These are phyloP conservation scores for Melanotaenia nigrans DNA, from an alignment of 2,797 vertebrate genomes.

Conservation along the genomic window DNA sequence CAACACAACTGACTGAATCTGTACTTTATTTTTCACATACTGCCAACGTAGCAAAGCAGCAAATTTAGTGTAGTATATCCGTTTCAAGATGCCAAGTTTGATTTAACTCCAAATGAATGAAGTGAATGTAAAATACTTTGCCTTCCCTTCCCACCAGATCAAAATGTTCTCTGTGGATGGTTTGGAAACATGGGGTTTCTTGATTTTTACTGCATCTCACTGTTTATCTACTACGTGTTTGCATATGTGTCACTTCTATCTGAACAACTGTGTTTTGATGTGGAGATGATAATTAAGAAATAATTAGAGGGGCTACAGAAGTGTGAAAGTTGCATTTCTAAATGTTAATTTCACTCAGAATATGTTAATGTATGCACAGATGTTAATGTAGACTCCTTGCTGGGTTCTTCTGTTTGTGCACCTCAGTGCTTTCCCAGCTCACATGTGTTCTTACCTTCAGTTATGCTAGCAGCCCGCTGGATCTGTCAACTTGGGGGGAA, in stretches of 20 bases:
- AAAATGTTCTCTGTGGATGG: background rate
- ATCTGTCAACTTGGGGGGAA: constrained; percentile 92
- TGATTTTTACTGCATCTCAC: background rate
- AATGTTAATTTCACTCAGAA: constrained; percentile 92
- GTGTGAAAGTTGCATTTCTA: constrained; percentile 87
- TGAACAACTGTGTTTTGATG: constrained; percentile 74
- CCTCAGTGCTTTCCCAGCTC: constrained; percentile 50
- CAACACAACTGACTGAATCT: background rate
- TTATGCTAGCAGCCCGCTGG: constrained; percentile 87
- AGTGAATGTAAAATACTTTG: background rate
- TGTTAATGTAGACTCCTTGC: constrained; percentile 75
- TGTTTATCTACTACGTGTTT: constrained; percentile 41
- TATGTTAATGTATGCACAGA: constrained; percentile 90
- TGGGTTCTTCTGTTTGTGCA: constrained; percentile 73
- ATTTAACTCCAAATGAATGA: background rate
- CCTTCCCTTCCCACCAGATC: too few relatives aligned
- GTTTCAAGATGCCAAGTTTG: background rate
- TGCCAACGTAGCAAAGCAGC: background rate
- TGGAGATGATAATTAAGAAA: constrained; percentile 88
- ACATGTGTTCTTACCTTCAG: constrained; percentile 82
- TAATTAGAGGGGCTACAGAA: constrained; percentile 88
- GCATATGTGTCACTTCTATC: constrained; percentile 6
- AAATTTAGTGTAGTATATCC: background rate
- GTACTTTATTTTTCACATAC: background rate
- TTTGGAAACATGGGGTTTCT: constrained; percentile 1